These are phyloP conservation scores for Catamblyrhynchus diadema DNA, from an alignment of 2,797 vertebrate genomes.

Conservation along the genomic window DNA sequence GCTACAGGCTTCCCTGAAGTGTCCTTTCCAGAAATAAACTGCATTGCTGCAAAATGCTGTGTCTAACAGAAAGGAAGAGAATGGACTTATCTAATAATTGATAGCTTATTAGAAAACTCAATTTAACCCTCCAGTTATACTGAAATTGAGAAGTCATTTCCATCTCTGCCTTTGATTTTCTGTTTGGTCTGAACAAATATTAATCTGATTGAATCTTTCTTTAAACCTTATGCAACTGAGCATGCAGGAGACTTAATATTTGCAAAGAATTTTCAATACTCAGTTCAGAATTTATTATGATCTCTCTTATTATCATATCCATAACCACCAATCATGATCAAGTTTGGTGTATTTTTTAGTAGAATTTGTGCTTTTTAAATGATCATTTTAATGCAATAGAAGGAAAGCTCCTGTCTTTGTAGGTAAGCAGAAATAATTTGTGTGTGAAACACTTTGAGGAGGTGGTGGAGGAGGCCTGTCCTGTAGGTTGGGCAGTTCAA, in stretches of 20 bases:
- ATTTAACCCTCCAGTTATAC: neutral
- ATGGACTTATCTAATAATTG: neutral
- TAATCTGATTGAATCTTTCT: neutral
- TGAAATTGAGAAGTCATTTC: neutral
- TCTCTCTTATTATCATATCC: neutral
- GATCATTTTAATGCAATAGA: neutral
- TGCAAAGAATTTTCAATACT: neutral
- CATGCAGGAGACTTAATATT: neutral
- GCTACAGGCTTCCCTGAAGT: neutral
- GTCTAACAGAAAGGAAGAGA: neutral
- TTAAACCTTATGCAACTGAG: neutral
- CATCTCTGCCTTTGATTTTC: neutral
- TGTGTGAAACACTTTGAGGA: neutral
- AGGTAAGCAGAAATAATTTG: neutral
- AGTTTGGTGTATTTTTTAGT: neutral
- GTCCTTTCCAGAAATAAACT: slow-evolving; percentile 7
- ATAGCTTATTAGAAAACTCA: neutral
- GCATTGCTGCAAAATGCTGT: neutral
- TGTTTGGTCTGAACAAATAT: neutral
- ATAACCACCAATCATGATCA: neutral
- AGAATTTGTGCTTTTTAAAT: neutral
- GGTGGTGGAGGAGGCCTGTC: neutral
- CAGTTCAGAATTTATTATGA: neutral
- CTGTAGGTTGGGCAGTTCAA: neutral
- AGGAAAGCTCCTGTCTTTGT: neutral